Evolutionary conservation across 2,888 invertebrate species (phyloP).

Genomic region (Rhorus exstirpatorius): DNA sequence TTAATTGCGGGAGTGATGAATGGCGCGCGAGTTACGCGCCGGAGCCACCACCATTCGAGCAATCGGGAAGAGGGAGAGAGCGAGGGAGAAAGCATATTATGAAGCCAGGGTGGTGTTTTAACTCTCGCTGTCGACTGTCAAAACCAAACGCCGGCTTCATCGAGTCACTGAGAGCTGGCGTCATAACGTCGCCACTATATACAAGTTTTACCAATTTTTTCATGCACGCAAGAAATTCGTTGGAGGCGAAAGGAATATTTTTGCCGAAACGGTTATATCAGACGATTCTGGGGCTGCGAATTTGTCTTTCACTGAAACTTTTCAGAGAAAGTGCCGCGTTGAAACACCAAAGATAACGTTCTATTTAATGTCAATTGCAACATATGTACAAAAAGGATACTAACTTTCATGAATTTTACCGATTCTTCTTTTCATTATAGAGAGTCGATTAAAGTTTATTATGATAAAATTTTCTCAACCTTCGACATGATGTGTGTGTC

Average conservation of each 20-base stretch:
- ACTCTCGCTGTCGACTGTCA: slow-evolving; percentile 61
- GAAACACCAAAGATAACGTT: too few relatives aligned
- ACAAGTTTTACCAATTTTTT: slow-evolving; percentile 13
- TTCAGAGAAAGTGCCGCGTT: too few relatives aligned
- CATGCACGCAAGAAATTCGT: not conserved
- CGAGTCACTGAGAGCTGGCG: slow-evolving; percentile 14
- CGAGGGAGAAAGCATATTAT: not conserved
- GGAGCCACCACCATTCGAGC: slow-evolving; percentile 29
- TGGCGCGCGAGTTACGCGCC: slow-evolving; percentile 75
- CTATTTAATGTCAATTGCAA: too few relatives aligned
- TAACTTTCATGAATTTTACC: too few relatives aligned
- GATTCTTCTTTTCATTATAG: too few relatives aligned
- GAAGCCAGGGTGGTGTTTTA: slow-evolving; percentile 52
- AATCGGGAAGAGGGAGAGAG: slow-evolving; percentile 2
- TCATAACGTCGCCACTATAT: slow-evolving; percentile 33
- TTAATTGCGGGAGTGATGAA: slow-evolving; percentile 82
- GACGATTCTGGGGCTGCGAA: too few relatives aligned
- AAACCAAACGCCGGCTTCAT: slow-evolving; percentile 26
- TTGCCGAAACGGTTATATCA: too few relatives aligned
- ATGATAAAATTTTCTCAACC: too few relatives aligned
- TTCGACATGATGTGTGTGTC: too few relatives aligned
- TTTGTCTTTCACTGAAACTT: too few relatives aligned
- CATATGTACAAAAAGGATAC: too few relatives aligned
- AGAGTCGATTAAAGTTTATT: too few relatives aligned
- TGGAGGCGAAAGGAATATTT: not conserved